A percentile compares a stretch with the other conserved stretches of the same genome.
Evolutionary conservation across 1,140 invertebrate species (phyloP).

Genomic region (Batillaria attramentaria): DNA sequence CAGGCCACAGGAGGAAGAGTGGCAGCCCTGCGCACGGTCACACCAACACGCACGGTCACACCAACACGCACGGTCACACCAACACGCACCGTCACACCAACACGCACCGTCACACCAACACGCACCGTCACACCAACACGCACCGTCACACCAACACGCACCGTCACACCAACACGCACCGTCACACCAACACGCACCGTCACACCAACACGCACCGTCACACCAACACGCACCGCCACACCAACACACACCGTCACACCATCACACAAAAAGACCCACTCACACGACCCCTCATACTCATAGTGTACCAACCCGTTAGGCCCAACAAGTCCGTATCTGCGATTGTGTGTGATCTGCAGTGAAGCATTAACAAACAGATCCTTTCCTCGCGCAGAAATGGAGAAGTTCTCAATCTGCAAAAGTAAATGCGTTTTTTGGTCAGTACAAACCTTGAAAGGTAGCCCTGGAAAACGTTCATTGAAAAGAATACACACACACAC

Average conservation of each 20-base stretch:
- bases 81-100: too few relatives aligned
- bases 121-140: too few relatives aligned
- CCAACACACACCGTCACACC: not conserved
- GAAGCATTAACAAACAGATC: constrained; percentile 98
- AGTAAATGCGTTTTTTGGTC: too few relatives aligned
- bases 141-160: too few relatives aligned
- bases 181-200: too few relatives aligned
- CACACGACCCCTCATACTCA: not conserved
- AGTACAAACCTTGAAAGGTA: not conserved
- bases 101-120: too few relatives aligned
- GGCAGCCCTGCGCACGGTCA: too few relatives aligned
- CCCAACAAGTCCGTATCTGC: constrained; percentile 97
- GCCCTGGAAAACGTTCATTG: not conserved
- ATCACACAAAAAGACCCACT: not conserved
- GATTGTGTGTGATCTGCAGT: constrained; percentile 92
- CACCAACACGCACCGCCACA: not conserved
- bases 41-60: too few relatives aligned
- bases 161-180: too few relatives aligned
- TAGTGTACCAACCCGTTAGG: constrained; percentile 88
- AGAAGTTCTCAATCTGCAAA: constrained; percentile 90
- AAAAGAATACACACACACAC: not conserved
- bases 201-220: too few relatives aligned
- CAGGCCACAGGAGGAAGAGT: too few relatives aligned
- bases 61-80: too few relatives aligned
- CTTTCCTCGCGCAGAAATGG: constrained; percentile 97